These are phyloP conservation scores for Aphrocallistes beatrix DNA, from an alignment of 37 sponge, comb jelly and placozoan genomes.

Conservation along the genomic window DNA sequence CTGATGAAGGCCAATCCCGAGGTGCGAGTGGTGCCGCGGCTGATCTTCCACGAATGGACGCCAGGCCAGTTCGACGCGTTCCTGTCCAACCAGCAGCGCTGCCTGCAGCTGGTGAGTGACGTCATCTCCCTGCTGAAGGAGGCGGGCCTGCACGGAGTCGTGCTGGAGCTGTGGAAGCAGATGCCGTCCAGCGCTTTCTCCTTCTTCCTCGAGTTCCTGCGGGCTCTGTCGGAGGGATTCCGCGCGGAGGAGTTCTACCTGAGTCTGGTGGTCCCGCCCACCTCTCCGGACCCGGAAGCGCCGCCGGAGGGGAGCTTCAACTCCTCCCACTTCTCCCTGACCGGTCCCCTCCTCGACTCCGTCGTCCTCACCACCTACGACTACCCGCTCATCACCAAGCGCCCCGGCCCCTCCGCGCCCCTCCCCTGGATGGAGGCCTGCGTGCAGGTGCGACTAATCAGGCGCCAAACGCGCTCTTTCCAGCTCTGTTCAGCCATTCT, in stretches of 20 bases:
- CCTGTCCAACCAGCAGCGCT: slow-evolving; percentile 29
- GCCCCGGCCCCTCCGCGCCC: slow-evolving; percentile 77
- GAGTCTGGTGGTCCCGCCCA: not conserved
- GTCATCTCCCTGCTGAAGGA: slow-evolving; percentile 19
- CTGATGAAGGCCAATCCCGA: not conserved
- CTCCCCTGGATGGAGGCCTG: slow-evolving; percentile 68
- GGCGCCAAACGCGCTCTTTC: no score
- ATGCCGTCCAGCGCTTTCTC: slow-evolving; percentile 6
- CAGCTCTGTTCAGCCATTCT: no score
- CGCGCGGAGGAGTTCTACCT: not conserved
- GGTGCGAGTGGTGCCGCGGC: slow-evolving; percentile 56
- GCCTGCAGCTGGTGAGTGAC: slow-evolving; percentile 26
- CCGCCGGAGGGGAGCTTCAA: not conserved
- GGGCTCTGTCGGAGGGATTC: not conserved
- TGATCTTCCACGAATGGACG: slow-evolving; percentile 89
- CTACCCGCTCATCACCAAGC: slow-evolving; percentile 32
- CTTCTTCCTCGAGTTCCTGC: not conserved
- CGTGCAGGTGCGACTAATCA: slow-evolving; percentile 32
- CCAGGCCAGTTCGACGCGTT: slow-evolving; percentile 41
- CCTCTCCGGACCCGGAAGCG: not conserved
- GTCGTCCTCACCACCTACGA: slow-evolving; percentile 97
- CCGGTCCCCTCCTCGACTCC: slow-evolving; percentile 30
- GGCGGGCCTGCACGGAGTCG: slow-evolving; percentile 69
- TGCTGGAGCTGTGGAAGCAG: slow-evolving; percentile 96
- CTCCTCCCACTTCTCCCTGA: not conserved